Evolutionary conservation across 2,797 vertebrate species (phyloP).

Genomic region (Ceryle rudis): DNA sequence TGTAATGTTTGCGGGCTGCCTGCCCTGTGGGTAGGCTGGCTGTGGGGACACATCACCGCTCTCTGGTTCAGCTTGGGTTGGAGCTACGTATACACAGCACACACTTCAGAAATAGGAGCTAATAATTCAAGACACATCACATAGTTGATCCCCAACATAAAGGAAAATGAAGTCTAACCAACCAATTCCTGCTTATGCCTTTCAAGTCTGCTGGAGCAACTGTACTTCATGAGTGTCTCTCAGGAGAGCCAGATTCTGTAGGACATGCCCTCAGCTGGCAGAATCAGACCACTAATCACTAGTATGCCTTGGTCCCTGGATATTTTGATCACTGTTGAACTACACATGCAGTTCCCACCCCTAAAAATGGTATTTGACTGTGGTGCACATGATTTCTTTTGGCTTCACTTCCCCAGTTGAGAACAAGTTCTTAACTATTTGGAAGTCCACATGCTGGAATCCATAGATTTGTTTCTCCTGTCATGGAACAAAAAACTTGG

Average conservation of each 20-base stretch:
- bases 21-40: background rate
- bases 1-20: rapidly evolving
- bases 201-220: background rate
- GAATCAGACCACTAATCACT: slow-evolving; percentile 13
- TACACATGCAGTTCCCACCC: background rate
- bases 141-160: background rate
- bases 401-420: slow-evolving; percentile 21
- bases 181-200: background rate
- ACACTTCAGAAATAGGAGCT: background rate
- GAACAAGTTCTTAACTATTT: background rate
- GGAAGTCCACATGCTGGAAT: background rate
- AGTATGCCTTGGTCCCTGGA: background rate
- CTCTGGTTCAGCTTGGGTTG: background rate
- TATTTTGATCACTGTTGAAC: slow-evolving; percentile 59
- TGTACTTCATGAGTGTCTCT: background rate
- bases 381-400: slow-evolving; percentile 46
- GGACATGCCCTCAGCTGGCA: background rate
- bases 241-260: background rate
- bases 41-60: background rate
- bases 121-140: background rate
- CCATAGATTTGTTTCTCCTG: background rate
- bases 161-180: background rate
- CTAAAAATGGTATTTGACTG: slow-evolving; percentile 60
- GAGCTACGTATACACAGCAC: background rate
- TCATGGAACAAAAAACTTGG: background rate